phyloP scores from a whole-genome alignment of 2,113 vertebrate genomes.

The Prolemur simus region DNA sequence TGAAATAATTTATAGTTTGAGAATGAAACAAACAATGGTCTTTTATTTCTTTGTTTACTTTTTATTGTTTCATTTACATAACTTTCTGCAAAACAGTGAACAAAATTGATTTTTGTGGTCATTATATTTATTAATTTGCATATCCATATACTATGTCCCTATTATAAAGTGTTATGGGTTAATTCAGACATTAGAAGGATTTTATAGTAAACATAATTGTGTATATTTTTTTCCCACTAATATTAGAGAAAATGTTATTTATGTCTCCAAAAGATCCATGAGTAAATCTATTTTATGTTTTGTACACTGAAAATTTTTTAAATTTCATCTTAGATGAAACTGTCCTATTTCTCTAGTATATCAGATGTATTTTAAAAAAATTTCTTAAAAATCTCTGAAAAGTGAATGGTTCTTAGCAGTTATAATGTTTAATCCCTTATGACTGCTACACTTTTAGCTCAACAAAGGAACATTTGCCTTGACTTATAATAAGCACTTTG shows the following conservation, averaged over 20 bases:
- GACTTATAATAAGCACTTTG: neutral
- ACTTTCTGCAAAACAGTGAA: neutral
- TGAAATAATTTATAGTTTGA: slow-evolving; percentile 57
- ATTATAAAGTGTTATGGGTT: slow-evolving; percentile 12
- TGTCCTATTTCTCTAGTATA: neutral
- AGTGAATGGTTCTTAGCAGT: neutral
- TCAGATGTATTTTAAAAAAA: neutral
- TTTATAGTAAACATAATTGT: neutral
- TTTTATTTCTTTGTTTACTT: slow-evolving; percentile 39
- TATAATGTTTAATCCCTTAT: neutral
- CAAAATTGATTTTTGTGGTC: slow-evolving; percentile 13
- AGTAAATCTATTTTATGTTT: slow-evolving; percentile 30
- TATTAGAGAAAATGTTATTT: neutral
- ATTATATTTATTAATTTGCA: neutral
- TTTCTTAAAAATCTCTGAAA: neutral
- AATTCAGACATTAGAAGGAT: slow-evolving; percentile 6
- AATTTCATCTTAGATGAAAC: neutral
- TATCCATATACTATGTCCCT: neutral
- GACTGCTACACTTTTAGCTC: neutral
- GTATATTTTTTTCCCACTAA: neutral
- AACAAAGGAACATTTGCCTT: slow-evolving; percentile 36
- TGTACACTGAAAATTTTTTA: neutral
- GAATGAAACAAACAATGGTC: neutral
- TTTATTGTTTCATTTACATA: neutral
- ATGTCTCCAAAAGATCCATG: neutral